These are phyloP conservation scores for Sesia bembeciformis DNA, from an alignment of 2,888 invertebrate genomes.

Conservation along the genomic window DNA sequence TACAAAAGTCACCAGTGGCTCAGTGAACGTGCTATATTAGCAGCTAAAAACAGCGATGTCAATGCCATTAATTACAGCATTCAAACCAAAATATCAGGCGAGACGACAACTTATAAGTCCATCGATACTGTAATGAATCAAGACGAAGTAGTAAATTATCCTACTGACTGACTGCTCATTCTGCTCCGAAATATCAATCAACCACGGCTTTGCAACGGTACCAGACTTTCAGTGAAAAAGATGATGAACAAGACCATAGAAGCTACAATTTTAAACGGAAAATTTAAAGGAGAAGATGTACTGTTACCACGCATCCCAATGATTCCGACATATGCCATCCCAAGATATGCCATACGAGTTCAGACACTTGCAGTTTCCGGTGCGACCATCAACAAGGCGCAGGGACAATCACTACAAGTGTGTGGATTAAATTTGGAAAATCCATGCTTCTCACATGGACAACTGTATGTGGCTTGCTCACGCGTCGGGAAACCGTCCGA, in stretches of 20 bases:
- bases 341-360: conserved; percentile 6
- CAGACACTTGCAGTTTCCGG: conserved; percentile 10
- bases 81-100: neutral
- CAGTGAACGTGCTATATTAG: neutral
- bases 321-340: conserved; percentile 4
- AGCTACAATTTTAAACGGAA: conserved; percentile 8
- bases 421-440: conserved; percentile 5
- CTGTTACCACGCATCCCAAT: conserved; percentile 3
- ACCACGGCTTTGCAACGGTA: conserved; percentile 8
- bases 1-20: conserved; percentile 1
- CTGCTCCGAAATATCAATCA: conserved; percentile 9
- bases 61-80: conserved; percentile 10
- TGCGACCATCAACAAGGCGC: conserved; percentile 13
- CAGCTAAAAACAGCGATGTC: conserved; percentile 18
- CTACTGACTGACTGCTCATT: conserved; percentile 10
- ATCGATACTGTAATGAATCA: conserved; percentile 7
- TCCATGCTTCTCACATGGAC: conserved; percentile 11
- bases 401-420: conserved; percentile 8
- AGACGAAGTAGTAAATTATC: conserved; percentile 10
- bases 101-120: neutral
- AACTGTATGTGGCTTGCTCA: conserved; percentile 8
- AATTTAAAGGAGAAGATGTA: conserved; percentile 5
- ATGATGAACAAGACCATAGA: conserved; percentile 7
- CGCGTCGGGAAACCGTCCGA: conserved; percentile 14
- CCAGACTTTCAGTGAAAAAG: conserved; percentile 6